Base-by-base conservation (phyloP, 1,140 invertebrate species). In the Caerostris extrusa region DNA sequence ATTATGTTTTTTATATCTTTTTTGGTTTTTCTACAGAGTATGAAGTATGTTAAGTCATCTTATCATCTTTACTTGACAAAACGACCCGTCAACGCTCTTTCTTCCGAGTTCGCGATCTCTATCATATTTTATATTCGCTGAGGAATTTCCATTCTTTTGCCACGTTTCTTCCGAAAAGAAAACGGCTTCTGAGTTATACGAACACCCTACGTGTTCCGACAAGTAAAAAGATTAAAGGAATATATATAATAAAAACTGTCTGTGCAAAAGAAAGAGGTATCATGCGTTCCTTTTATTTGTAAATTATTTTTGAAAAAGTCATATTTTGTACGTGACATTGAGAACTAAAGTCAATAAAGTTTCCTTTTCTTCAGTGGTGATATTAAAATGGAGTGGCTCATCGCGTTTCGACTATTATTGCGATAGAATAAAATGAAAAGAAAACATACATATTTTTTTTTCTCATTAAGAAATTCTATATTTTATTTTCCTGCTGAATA, bases 111-210 rank as follows among this genome's bases (percentile, higher is more conserved):
- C 85, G 55, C 57, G 88, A 90, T 90, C 88, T 90, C 88, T 58
- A 90, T 90, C 88, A 90, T 90, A 90, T 90, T 90, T 90, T 90
- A 90, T 90, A 90, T 90, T 90, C 88, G 77, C 88, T 69, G 17
- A 71, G 55, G 67, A 71, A 56, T 56, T 71, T 71, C 88, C 69
- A n/a, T n/a, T n/a, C n/a, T 90, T 90, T 14, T 19, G n/a, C 34
- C 58, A 55, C 2, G 7, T n/a, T n/a, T n/a, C n/a, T n/a, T n/a
- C n/a, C n/a, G n/a, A n/a, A 12, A 85, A 57, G 7, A 57, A 58
- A 85, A 58, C 4, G 55, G 56, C 55, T 60, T 85, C 50, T n/a
- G 82, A 85, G 10, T 60, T 55, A 85, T 85, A 85, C 82, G 10
- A 58, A 85, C 82, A 85, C 82, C 82, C 50, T n/a, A n/a, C n/a